These are phyloP conservation scores for Sitta carolinensis DNA, from an alignment of 2,797 vertebrate species.

Conservation along the genomic window DNA sequence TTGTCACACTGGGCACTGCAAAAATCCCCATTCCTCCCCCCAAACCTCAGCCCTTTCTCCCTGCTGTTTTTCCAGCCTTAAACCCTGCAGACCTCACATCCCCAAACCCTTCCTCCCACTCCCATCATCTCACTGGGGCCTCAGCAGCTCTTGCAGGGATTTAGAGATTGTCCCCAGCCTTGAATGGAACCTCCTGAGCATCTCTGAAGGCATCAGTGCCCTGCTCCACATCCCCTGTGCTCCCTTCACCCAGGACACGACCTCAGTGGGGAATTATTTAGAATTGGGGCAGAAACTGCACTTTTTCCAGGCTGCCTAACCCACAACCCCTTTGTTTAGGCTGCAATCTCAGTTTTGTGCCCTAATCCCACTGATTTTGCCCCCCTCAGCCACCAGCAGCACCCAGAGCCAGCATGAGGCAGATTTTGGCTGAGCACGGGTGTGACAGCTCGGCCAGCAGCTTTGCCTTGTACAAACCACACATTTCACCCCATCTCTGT, in stretches of 20 bases:
- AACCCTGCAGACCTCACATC: fast-evolving
- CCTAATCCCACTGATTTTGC: not conserved
- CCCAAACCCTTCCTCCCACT: not conserved
- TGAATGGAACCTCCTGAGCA: not conserved
- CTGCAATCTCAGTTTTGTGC: not conserved
- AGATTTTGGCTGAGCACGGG: fast-evolving
- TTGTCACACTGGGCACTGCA: not conserved
- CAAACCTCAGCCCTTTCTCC: not conserved
- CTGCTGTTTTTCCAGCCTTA: not conserved
- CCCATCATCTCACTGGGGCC: fast-evolving
- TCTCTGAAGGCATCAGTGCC: fast-evolving
- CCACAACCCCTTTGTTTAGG: not conserved
- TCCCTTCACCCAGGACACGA: fast-evolving
- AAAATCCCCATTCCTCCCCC: not conserved
- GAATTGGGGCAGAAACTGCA: not conserved
- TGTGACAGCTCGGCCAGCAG: not conserved
- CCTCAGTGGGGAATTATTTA: fast-evolving
- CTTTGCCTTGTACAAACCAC: not conserved
- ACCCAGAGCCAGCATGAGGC: not conserved
- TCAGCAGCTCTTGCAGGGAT: not conserved
- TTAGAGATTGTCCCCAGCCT: fast-evolving
- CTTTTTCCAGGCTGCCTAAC: not conserved
- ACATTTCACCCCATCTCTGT: not conserved
- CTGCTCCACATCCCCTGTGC: not conserved
- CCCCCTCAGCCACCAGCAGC: not conserved